Evolutionary conservation across 2,113 vertebrate genomes (phyloP).

Genomic region (Andinoacara biseriatus): DNA sequence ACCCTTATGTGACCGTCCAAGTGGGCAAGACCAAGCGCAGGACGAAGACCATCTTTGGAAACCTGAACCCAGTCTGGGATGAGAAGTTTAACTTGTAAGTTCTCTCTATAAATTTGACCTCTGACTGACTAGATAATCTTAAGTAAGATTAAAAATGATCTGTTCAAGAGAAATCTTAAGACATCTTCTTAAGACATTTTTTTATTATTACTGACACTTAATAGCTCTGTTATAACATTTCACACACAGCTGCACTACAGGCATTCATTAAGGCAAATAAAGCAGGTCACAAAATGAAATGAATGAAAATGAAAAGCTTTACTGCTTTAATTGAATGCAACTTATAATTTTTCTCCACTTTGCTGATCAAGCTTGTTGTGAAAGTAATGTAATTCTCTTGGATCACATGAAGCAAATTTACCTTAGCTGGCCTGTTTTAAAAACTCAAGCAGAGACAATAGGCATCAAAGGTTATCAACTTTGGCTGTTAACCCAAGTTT

Average conservation of each 20-base stretch:
- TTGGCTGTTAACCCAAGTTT: not conserved
- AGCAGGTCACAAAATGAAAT: not conserved
- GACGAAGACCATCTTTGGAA: conserved; percentile 98
- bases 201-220: not conserved
- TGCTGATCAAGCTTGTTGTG: not conserved
- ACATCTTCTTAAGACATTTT: not conserved
- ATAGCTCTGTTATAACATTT: not conserved
- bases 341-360: not conserved
- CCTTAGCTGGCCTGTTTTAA: not conserved
- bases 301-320: not conserved
- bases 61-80: conserved; percentile 97
- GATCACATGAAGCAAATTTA: no score
- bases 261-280: conserved; percentile 10
- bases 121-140: conserved; percentile 13
- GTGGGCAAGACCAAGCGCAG: conserved; percentile 96
- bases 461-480: not conserved
- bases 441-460: not conserved
- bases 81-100: conserved; percentile 97
- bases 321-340: not conserved
- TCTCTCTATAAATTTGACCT: conserved; percentile 25
- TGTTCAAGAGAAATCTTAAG: not conserved
- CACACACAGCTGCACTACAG: not conserved
- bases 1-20: conserved; percentile 98
- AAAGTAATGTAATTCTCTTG: not conserved
- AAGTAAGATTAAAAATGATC: conserved; percentile 1